Conservation (phyloP, 2,113 vertebrate genomes). For the Gavialis gangeticus region DNA sequence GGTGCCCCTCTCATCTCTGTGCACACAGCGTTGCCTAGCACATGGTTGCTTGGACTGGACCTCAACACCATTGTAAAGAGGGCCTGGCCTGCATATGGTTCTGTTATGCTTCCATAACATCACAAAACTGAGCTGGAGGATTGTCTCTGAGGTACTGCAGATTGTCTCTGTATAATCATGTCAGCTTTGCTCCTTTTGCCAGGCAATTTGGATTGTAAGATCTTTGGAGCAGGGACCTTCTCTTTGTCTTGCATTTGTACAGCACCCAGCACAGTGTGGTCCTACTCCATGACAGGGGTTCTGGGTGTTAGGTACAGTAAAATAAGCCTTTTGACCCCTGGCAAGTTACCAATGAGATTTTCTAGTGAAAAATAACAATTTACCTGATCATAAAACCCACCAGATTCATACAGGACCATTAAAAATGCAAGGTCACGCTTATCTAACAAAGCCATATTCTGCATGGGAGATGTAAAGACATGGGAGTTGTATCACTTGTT, state of each 20-base stretch:
- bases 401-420: not conserved
- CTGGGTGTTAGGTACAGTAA: not conserved
- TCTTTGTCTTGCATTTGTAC: not conserved
- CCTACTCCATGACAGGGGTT: not conserved
- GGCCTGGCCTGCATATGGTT: not conserved
- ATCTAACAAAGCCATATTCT: not conserved
- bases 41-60: not conserved
- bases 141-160: not conserved
- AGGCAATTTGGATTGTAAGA: not conserved
- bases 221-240: not conserved
- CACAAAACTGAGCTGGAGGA: not conserved
- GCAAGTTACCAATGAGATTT: constrained; percentile 47
- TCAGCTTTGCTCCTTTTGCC: not conserved
- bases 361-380: constrained; percentile 35
- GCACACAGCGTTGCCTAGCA: not conserved
- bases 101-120: not conserved
- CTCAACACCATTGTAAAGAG: not conserved
- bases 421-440: not conserved
- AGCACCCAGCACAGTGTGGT: not conserved
- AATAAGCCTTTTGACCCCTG: constrained; percentile 3
- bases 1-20: not conserved
- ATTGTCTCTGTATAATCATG: not conserved
- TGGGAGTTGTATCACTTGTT: not conserved
- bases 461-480: not conserved
- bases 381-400: not conserved